Evolutionary conservation across 2,113 vertebrate genomes (phyloP).

Genomic region (Odobenus rosmarus): DNA sequence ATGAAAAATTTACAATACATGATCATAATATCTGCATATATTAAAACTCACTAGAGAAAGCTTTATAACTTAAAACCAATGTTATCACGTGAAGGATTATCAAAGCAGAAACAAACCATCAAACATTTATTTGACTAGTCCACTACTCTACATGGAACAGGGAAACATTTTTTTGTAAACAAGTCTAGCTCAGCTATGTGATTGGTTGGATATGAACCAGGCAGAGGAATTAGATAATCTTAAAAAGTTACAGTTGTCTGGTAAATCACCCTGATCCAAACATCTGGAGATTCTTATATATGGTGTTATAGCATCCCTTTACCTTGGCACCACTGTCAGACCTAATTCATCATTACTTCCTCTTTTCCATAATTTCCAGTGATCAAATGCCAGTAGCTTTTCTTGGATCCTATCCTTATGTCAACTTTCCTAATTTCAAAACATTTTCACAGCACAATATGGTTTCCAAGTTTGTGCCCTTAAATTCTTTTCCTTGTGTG

Average conservation of each 20-base stretch:
- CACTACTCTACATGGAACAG: background rate
- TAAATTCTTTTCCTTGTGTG: constrained; percentile 71
- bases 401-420: constrained; percentile 73
- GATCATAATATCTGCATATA: background rate
- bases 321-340: background rate
- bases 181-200: background rate
- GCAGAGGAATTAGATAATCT: background rate
- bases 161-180: background rate
- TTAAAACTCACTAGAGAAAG: background rate
- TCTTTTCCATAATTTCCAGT: constrained; percentile 68
- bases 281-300: background rate
- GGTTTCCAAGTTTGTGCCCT: constrained; percentile 74
- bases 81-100: background rate
- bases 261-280: background rate
- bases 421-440: constrained; percentile 77
- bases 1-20: background rate
- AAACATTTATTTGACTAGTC: background rate
- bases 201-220: background rate
- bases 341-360: constrained; percentile 44
- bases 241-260: background rate
- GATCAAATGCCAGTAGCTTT: constrained; percentile 77
- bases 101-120: background rate
- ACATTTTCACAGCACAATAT: constrained; percentile 78
- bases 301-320: background rate
- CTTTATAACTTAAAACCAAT: background rate